Evolutionary conservation across 1,140 invertebrate species (phyloP).

Genomic region (Trichonephila inaurata): DNA sequence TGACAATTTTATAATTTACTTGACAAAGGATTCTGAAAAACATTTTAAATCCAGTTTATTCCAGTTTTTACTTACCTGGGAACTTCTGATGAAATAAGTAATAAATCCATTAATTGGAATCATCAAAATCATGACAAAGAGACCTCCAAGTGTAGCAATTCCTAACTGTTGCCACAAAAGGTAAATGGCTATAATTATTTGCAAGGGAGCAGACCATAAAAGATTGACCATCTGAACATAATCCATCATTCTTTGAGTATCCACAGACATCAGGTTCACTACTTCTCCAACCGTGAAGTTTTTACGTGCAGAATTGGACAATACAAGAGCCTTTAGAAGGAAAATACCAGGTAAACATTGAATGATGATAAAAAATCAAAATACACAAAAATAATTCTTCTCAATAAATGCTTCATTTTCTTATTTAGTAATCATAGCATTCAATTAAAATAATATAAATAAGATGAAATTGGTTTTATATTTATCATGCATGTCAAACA

Average conservation of each 20-base stretch:
- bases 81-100: conserved; percentile 80
- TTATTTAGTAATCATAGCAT: no score
- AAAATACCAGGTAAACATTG: neutral
- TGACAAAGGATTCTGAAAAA: no score
- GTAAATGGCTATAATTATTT: conserved; percentile 92
- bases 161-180: conserved; percentile 92
- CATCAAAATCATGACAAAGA: conserved; percentile 81
- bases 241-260: conserved; percentile 92
- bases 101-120: conserved; percentile 82
- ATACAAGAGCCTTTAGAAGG: conserved; percentile 79
- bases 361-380: no score
- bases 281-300: conserved; percentile 93
- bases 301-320: conserved; percentile 80
- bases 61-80: conserved; percentile 79
- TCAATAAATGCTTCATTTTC: no score
- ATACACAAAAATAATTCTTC: no score
- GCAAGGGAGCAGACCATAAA: conserved; percentile 97
- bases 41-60: neutral
- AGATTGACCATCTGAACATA: conserved; percentile 95
- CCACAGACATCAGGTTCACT: conserved; percentile 96
- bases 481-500: no score
- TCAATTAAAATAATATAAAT: no score
- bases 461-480: no score
- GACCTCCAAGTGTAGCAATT: conserved; percentile 81
- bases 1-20: no score